Conservation (phyloP, 2,888 invertebrate species). For the Epinotia ramella region DNA sequence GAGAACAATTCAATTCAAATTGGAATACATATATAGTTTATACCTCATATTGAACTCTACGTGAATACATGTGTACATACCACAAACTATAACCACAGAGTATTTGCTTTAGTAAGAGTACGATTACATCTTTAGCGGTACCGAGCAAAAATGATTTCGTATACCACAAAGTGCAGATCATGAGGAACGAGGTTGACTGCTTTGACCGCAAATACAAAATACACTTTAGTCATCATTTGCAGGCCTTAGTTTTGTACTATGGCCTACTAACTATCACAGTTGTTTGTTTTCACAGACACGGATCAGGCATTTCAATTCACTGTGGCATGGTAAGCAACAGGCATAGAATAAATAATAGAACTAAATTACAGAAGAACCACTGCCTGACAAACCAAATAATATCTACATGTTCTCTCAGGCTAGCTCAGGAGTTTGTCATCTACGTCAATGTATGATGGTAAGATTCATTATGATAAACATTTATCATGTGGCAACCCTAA, state of each 20-base stretch:
- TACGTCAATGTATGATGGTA: not conserved
- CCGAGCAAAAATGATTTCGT: not conserved
- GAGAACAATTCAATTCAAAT: not conserved
- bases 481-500: too few relatives aligned
- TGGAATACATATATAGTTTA: not conserved
- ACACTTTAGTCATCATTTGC: not conserved
- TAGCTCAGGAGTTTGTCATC: not conserved
- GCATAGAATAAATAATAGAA: too few relatives aligned
- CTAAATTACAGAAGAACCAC: not conserved
- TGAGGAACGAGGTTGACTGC: not conserved
- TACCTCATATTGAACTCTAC: not conserved
- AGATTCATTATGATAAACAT: not conserved
- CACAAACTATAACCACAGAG: not conserved
- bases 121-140: not conserved
- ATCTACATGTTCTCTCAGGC: not conserved
- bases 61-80: not conserved
- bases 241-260: not conserved
- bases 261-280: not conserved
- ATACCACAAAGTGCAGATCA: conserved; percentile 16
- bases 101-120: conserved; percentile 13
- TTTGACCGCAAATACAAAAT: not conserved
- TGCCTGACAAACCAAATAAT: not conserved
- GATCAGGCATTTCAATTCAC: not conserved
- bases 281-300: not conserved
- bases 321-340: not conserved